phyloP scores from a whole-genome alignment of 1,140 invertebrate genomes.

The Brachionus koreanus region DNA sequence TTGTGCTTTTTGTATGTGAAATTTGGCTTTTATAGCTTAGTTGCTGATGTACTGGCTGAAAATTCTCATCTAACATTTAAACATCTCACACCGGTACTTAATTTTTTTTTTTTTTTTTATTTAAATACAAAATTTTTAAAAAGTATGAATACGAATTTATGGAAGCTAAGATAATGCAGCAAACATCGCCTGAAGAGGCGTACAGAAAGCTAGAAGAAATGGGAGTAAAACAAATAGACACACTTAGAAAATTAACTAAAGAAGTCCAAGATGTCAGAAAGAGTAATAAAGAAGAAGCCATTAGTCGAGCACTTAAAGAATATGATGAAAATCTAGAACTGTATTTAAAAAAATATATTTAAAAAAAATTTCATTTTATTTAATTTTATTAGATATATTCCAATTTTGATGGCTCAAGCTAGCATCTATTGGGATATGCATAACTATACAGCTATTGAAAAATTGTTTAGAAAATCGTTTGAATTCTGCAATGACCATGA shows the following conservation, averaged over 20 bases:
- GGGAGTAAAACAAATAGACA: slow-evolving; percentile 81
- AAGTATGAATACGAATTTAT: slow-evolving; percentile 67
- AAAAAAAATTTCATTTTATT: too few relatives aligned
- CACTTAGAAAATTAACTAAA: slow-evolving; percentile 83
- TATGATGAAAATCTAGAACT: slow-evolving; percentile 85
- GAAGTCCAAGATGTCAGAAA: slow-evolving; percentile 55
- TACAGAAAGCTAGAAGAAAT: slow-evolving; percentile 95
- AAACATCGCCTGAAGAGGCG: slow-evolving; percentile 92
- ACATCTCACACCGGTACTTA: slow-evolving; percentile 82
- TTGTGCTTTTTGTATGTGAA: slow-evolving; percentile 87
- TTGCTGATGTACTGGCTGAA: slow-evolving; percentile 94
- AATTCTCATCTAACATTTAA: slow-evolving; percentile 95
- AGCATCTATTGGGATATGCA: slow-evolving; percentile 98
- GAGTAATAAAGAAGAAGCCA: slow-evolving; percentile 74
- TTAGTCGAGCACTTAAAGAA: slow-evolving; percentile 82
- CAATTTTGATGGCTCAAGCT: slow-evolving; percentile 95
- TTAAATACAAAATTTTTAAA: neutral
- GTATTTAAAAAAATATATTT: slow-evolving; percentile 54
- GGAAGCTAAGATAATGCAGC: slow-evolving; percentile 92
- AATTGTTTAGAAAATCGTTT: slow-evolving; percentile 77
- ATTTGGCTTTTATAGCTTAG: slow-evolving; percentile 88
- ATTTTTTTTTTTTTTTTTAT: slow-evolving; percentile 45
- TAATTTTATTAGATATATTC: slow-evolving; percentile 69
- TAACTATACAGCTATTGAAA: slow-evolving; percentile 81
- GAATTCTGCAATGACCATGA: slow-evolving; percentile 97